Conservation (phyloP, 2,113 vertebrate genomes). For the Columba janthina region DNA sequence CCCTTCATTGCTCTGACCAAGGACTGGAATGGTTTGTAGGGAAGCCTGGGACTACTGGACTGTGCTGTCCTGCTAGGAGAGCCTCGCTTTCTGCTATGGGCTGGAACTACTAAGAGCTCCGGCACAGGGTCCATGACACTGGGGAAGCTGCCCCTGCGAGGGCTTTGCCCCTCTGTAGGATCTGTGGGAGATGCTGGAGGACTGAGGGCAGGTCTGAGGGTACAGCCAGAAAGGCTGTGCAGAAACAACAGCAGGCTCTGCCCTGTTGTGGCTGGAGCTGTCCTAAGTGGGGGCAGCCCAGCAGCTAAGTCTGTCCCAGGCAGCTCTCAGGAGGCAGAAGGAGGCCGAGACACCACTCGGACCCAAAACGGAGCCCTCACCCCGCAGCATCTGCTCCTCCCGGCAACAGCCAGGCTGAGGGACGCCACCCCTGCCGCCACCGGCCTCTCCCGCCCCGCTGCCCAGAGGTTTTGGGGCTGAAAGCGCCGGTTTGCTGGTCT, state of each 20-base stretch:
- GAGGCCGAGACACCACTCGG: background rate
- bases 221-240: background rate
- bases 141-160: too few relatives aligned
- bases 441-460: background rate
- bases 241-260: background rate
- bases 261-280: background rate
- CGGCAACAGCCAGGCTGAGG: background rate
- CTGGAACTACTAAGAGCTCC: fast-evolving
- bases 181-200: background rate
- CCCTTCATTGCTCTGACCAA: background rate
- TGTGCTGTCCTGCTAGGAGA: background rate
- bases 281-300: background rate
- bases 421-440: too few relatives aligned
- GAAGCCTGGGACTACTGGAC: background rate
- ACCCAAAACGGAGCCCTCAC: background rate
- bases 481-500: fast-evolving
- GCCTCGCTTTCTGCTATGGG: background rate
- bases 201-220: fast-evolving
- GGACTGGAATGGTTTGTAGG: background rate
- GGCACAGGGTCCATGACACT: too few relatives aligned
- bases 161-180: too few relatives aligned
- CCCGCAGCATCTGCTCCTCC: background rate
- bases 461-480: background rate
- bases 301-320: too few relatives aligned
- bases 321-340: background rate